Conservation (phyloP, 2,888 invertebrate genomes). For the Drosophila algonquin region DNA sequence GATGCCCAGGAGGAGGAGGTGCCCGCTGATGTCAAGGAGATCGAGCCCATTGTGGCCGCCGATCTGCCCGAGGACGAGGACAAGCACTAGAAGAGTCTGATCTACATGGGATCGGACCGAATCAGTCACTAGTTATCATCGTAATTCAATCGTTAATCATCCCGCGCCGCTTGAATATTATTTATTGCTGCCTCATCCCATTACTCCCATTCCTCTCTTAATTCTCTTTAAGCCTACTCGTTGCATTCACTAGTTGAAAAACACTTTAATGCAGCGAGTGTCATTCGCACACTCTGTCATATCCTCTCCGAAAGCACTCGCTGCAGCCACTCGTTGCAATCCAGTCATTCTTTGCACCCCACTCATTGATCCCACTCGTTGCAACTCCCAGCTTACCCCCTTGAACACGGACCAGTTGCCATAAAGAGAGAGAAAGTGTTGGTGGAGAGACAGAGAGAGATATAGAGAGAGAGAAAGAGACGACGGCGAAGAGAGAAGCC, state of each 20-base stretch:
- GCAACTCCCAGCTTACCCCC: neutral
- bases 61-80: conserved; percentile 56
- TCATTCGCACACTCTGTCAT: neutral
- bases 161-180: conserved; percentile 39
- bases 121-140: conserved; percentile 55
- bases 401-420: conserved; percentile 52
- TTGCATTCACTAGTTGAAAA: neutral
- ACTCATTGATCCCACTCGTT: neutral
- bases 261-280: neutral
- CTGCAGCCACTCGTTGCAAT: neutral
- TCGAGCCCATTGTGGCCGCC: conserved; percentile 71
- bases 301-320: neutral
- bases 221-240: conserved; percentile 9
- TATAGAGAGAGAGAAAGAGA: neutral
- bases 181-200: conserved; percentile 58
- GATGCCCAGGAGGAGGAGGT: conserved; percentile 45
- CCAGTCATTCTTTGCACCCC: neutral
- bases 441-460: neutral
- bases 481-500: conserved; percentile 4
- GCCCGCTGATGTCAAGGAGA: conserved; percentile 56
- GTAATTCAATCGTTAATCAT: conserved; percentile 30
- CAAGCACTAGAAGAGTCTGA: conserved; percentile 53
- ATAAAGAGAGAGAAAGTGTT: conserved; percentile 46
- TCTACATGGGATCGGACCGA: neutral
- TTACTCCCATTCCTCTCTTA: conserved; percentile 12